Conservation (phyloP, 2,797 vertebrate species). For the Phataginus tetradactyla region DNA sequence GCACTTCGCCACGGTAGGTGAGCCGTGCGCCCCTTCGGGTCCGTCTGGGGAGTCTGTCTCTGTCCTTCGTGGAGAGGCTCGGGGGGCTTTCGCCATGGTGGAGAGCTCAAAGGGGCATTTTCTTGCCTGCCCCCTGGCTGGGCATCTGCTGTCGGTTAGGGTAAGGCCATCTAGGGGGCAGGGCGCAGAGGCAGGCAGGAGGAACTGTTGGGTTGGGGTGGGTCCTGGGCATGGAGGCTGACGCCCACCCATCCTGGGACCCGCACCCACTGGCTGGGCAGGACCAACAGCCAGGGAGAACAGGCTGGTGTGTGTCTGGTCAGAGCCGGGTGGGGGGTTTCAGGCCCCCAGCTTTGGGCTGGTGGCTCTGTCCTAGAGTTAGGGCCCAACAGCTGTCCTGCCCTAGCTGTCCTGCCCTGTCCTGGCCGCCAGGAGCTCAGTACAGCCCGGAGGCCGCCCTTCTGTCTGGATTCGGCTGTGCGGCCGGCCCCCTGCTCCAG, state of each 20-base stretch:
- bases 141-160: neutral
- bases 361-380: neutral
- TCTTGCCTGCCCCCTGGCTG: accelerated
- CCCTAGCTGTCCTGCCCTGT: neutral
- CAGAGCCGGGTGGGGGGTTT: neutral
- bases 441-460: accelerated
- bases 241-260: neutral
- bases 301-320: accelerated
- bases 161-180: neutral
- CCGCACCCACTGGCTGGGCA: neutral
- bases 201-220: accelerated
- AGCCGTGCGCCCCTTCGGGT: accelerated
- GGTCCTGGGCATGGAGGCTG: neutral
- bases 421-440: accelerated
- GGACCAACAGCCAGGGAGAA: neutral
- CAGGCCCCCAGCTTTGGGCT: neutral
- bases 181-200: neutral
- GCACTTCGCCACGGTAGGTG: slow-evolving; percentile 93
- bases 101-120: neutral
- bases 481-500: neutral
- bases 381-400: neutral
- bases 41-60: neutral
- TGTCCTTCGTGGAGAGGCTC: accelerated
- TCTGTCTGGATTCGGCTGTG: neutral
- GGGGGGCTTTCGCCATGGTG: accelerated